phyloP scores from a whole-genome alignment of 1,140 invertebrate genomes.

The Zophobas morio region DNA sequence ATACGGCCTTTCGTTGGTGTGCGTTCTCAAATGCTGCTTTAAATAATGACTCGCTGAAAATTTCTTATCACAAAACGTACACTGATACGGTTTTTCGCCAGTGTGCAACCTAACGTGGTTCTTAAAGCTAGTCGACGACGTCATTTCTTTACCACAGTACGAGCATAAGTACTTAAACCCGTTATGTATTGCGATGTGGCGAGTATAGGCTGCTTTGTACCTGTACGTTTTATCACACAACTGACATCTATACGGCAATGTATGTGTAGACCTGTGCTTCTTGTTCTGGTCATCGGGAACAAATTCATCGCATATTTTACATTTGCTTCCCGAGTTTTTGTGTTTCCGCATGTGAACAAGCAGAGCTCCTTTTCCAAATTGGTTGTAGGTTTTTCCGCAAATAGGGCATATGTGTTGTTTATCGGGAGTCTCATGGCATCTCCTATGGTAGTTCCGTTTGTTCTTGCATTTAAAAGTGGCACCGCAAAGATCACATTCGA shows the following conservation, averaged over 20 bases:
- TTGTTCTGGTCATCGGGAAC: background rate
- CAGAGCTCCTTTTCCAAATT: background rate
- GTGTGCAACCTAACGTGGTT: constrained; percentile 63
- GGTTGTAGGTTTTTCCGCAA: background rate
- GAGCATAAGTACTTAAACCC: constrained; percentile 33
- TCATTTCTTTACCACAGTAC: constrained; percentile 75
- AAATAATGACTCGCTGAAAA: constrained; percentile 80
- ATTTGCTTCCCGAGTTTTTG: background rate
- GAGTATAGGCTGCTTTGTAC: constrained; percentile 53
- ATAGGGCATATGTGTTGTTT: background rate
- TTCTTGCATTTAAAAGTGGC: background rate
- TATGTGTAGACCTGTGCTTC: background rate
- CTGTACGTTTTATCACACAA: background rate
- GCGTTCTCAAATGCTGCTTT: constrained; percentile 80
- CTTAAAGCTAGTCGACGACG: background rate
- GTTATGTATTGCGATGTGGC: constrained; percentile 70
- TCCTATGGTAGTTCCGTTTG: background rate
- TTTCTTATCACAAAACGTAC: constrained; percentile 53
- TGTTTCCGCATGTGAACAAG: background rate
- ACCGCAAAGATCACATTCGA: background rate
- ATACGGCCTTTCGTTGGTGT: constrained; percentile 86
- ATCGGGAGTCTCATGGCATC: background rate
- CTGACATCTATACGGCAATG: background rate
- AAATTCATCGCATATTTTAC: background rate
- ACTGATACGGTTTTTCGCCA: constrained; percentile 69